A percentile compares a stretch with the other conserved stretches of the same genome.
Evolutionary conservation across 2,113 vertebrate species (phyloP).

Genomic region (Mustela lutreola): DNA sequence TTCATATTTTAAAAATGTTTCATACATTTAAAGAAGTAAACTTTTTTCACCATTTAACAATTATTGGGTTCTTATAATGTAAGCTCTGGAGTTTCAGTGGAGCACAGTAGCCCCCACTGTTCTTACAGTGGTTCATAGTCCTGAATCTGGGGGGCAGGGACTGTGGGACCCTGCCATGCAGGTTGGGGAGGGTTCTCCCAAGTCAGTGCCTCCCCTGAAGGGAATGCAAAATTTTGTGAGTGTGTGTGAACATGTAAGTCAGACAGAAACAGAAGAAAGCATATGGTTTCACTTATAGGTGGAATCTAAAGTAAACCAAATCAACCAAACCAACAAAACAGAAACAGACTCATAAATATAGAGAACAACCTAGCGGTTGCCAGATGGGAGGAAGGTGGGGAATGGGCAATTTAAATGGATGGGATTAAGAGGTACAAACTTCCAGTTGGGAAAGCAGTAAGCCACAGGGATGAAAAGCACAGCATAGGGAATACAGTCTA

Average conservation of each 20-base stretch:
- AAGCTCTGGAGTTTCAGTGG: neutral
- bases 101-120: too few species aligned
- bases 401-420: neutral
- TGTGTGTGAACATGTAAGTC: neutral
- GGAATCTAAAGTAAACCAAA: neutral
- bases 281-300: neutral
- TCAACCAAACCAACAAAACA: neutral
- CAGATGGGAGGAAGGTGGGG: neutral
- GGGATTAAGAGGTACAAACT: neutral
- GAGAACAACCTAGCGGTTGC: neutral
- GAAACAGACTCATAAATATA: neutral
- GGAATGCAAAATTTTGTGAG: neutral
- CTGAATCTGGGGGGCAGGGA: rapidly evolving
- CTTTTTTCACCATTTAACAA: neutral
- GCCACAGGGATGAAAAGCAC: neutral
- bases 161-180: rapidly evolving
- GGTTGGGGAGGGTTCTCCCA: neutral
- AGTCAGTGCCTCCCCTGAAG: neutral
- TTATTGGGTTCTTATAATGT: neutral
- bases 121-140: too few species aligned
- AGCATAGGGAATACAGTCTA: neutral
- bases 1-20: neutral
- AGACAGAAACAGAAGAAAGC: neutral
- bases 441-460: neutral
- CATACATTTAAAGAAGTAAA: neutral